Conservation (phyloP, 2,113 vertebrate genomes). For the Gopherus evgoodei region DNA sequence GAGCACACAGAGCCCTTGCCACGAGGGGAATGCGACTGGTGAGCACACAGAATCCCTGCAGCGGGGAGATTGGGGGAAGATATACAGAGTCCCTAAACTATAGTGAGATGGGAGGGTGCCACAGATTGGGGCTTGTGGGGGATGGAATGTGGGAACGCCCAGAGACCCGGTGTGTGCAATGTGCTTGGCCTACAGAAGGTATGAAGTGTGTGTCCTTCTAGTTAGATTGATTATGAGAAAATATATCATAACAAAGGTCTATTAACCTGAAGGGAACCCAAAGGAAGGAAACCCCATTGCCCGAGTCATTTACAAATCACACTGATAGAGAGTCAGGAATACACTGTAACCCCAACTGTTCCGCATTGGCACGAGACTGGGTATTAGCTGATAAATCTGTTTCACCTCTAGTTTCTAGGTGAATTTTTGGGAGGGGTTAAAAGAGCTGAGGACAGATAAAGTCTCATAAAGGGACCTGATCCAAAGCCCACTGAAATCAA, state of each 20-base stretch:
- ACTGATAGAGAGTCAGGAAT: not conserved
- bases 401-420: not conserved
- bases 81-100: not conserved
- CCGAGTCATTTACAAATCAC: not conserved
- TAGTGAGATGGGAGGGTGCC: not conserved
- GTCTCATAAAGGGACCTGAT: rapidly evolving
- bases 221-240: not conserved
- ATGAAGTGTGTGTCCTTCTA: not conserved
- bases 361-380: not conserved
- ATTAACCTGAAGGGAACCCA: not conserved
- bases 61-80: not conserved
- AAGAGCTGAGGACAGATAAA: rapidly evolving
- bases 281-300: not conserved
- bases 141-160: not conserved
- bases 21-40: too few relatives aligned
- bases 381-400: rapidly evolving
- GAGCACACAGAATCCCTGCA: not conserved
- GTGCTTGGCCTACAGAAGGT: not conserved
- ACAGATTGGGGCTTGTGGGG: not conserved
- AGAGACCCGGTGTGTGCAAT: not conserved
- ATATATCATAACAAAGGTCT: not conserved
- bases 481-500: not conserved
- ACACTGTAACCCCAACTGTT: not conserved
- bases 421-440: not conserved
- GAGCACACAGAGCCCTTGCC: too few relatives aligned